phyloP scores from a whole-genome alignment of 2,113 vertebrate species.

The Meles meles region DNA sequence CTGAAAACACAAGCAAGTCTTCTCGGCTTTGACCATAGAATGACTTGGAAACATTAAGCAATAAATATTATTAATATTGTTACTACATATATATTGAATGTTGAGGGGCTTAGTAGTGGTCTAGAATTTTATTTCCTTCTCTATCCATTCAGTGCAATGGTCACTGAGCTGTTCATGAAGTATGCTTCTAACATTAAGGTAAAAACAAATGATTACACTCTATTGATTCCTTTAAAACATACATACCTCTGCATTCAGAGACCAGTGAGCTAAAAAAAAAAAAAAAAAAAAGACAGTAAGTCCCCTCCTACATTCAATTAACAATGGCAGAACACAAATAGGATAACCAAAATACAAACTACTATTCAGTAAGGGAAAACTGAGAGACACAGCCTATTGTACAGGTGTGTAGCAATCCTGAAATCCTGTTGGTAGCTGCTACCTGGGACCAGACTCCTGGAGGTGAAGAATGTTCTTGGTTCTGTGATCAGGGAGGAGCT shows the following conservation, averaged over 20 bases:
- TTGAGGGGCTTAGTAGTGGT: neutral
- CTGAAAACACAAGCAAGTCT: neutral
- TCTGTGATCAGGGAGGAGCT: neutral
- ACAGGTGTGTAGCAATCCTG: neutral
- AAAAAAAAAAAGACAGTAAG: neutral
- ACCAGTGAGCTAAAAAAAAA: neutral
- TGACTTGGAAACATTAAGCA: neutral
- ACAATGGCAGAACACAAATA: neutral
- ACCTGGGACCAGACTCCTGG: neutral
- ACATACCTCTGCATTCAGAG: neutral
- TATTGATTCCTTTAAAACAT: neutral
- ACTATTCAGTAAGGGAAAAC: neutral
- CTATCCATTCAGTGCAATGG: neutral
- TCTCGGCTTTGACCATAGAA: neutral
- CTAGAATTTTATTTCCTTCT: constrained; percentile 5
- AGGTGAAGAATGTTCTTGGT: neutral
- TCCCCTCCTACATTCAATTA: neutral
- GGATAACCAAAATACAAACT: neutral
- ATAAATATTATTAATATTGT: neutral
- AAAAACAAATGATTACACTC: neutral
- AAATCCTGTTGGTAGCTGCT: neutral
- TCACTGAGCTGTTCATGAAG: neutral
- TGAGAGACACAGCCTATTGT: neutral
- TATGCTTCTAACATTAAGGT: neutral
- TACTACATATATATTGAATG: neutral